A percentile compares a stretch with the other conserved stretches of the same genome.
phyloP scores from a whole-genome alignment of 2,113 vertebrate genomes.

The Ctenomys sociabilis region DNA sequence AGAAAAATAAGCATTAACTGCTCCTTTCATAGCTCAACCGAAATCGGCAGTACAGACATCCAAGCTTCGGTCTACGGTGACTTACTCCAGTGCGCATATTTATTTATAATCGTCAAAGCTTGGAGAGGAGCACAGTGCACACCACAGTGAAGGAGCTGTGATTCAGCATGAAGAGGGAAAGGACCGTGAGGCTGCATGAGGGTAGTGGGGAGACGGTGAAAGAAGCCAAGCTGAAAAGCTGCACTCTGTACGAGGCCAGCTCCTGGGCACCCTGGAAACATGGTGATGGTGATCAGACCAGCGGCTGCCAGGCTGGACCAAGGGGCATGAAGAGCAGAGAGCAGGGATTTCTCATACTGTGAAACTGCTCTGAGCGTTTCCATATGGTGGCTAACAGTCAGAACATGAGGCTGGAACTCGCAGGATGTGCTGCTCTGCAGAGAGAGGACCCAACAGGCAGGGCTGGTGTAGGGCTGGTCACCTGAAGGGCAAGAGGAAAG shows the following conservation, averaged over 20 bases:
- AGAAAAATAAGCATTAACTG: too few species aligned
- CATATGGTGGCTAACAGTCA: neutral
- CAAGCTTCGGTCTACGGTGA: too few species aligned
- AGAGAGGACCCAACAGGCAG: too few species aligned
- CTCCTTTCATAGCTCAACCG: neutral
- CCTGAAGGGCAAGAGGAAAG: too few species aligned
- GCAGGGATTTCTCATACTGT: neutral
- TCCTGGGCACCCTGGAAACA: too few species aligned
- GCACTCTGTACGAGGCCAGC: too few species aligned
- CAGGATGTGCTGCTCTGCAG: neutral
- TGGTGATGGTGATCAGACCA: neutral
- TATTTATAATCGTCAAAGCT: neutral
- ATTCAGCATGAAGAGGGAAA: neutral
- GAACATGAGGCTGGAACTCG: neutral
- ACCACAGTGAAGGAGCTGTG: neutral
- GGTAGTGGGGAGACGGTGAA: neutral
- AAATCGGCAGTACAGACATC: too few species aligned
- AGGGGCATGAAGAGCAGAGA: neutral
- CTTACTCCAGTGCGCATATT: neutral
- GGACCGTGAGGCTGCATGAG: neutral
- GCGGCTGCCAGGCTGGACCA: too few species aligned
- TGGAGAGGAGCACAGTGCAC: neutral
- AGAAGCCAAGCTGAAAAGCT: neutral
- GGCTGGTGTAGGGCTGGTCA: too few species aligned
- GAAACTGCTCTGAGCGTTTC: neutral